These are phyloP conservation scores for Diprion similis DNA, from an alignment of 1,140 invertebrate species.

Conservation along the genomic window DNA sequence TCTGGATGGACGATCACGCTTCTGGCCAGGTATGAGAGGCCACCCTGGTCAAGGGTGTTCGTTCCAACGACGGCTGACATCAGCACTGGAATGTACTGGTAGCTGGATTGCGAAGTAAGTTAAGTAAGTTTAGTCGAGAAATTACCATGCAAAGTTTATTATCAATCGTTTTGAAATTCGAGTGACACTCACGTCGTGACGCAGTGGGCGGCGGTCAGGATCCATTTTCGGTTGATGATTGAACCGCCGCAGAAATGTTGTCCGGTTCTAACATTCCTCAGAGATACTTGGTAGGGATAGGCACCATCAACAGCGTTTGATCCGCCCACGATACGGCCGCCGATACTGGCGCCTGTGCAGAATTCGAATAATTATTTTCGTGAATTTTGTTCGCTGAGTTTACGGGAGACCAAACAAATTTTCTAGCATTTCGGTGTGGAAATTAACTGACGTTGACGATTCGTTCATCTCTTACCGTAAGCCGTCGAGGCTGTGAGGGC, in stretches of 20 bases:
- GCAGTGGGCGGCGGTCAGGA: constrained; percentile 69
- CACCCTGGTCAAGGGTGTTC: constrained; percentile 58
- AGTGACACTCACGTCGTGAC: constrained; percentile 39
- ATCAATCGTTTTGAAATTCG: not conserved
- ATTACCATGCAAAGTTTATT: no score
- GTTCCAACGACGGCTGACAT: constrained; percentile 61
- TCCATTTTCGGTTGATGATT: constrained; percentile 59
- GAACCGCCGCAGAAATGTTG: constrained; percentile 65
- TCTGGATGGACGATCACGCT: constrained; percentile 58
- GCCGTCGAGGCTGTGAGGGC: not conserved
- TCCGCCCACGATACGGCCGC: constrained; percentile 53
- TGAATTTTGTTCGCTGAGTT: not conserved
- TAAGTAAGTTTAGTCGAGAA: not conserved
- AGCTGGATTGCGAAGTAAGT: not conserved
- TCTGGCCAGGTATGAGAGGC: constrained; percentile 54
- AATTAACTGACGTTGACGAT: not conserved
- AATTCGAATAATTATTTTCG: not conserved
- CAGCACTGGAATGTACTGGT: constrained; percentile 19
- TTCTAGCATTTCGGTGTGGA: not conserved
- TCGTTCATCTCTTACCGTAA: not conserved
- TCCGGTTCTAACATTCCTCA: constrained; percentile 45
- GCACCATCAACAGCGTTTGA: constrained; percentile 39
- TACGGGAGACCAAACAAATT: not conserved
- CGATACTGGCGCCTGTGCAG: not conserved
- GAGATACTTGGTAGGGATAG: constrained; percentile 61